Evolutionary conservation across 2,888 invertebrate genomes (phyloP).

Genomic region (Nemotelus pantherinus): DNA sequence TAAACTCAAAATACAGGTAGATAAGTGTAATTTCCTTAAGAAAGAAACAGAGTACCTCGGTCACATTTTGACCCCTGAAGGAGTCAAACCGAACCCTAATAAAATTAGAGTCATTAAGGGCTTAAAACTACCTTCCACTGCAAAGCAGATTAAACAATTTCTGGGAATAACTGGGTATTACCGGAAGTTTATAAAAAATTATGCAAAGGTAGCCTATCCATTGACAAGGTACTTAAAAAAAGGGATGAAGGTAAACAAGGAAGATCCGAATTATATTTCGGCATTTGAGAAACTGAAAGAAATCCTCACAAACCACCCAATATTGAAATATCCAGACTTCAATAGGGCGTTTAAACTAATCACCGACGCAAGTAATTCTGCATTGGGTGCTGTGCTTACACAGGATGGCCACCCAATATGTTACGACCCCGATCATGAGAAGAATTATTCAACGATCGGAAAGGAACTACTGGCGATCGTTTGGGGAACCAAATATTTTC

Average conservation of each 20-base stretch:
- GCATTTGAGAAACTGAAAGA: conserved; percentile 48
- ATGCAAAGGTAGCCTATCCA: conserved; percentile 49
- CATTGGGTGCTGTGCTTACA: conserved; percentile 17
- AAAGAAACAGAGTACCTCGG: conserved; percentile 47
- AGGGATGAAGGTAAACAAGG: conserved; percentile 21
- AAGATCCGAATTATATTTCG: conserved; percentile 26
- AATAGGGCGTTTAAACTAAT: conserved; percentile 48
- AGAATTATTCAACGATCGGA: conserved; percentile 34
- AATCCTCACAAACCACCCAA: conserved; percentile 45
- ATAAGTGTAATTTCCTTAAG: too few relatives aligned
- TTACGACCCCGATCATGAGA: conserved; percentile 35
- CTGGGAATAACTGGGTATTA: conserved; percentile 53
- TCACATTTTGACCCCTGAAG: conserved; percentile 53
- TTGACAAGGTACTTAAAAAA: conserved; percentile 47
- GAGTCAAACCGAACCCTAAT: conserved; percentile 53
- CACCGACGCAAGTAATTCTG: conserved; percentile 46
- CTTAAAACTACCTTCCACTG: conserved; percentile 51
- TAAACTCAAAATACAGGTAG: too few relatives aligned
- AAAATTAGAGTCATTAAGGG: conserved; percentile 52
- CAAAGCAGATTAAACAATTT: conserved; percentile 52
- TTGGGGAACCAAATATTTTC: conserved; percentile 37
- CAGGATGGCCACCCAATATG: conserved; percentile 30
- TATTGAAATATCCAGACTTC: conserved; percentile 50
- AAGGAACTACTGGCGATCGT: conserved; percentile 44
- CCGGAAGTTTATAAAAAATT: conserved; percentile 53